Evolutionary conservation across 2,797 vertebrate genomes (phyloP), one percentile per base, ranked within the genome.

Genomic region (Semotilus atromaculatus): DNA sequence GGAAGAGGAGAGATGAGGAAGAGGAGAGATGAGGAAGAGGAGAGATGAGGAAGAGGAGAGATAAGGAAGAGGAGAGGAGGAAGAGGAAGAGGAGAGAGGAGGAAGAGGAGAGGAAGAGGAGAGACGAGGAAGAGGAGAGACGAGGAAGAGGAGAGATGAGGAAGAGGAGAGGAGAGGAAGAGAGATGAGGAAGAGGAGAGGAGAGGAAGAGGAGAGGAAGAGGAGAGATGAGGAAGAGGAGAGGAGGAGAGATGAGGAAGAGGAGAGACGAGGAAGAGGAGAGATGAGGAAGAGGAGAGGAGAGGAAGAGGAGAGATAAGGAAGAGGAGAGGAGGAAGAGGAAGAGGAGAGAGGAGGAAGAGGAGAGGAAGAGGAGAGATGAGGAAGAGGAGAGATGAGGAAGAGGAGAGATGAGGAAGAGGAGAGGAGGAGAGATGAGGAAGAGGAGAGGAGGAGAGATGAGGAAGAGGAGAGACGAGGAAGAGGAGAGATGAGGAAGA

Each of bases 361-460:
- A n/a, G n/a, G n/a, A n/a, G 88, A 53, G 26, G 48, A 68, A 8
- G 55, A 48, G 43, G 4, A 34, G 11, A 82, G 21, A 11, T 13
- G 40, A n/a, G n/a, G n/a, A n/a, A n/a, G n/a, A n/a, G 97, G 97
- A 0, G 97, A 97, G 2, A 89, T 99, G 88, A 53, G 26, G 48
- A 68, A 8, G 55, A 48, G 43, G 4, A 34, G 11, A 82, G 21
- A 11, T 13, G 40, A n/a, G n/a, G n/a, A n/a, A n/a, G n/a, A n/a
- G n/a, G n/a, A n/a, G n/a, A 0, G 95, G 94, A 1, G 97, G 97
- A 0, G 97, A 97, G 2, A 89, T 99, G 88, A 53, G 26, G 48
- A 68, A 8, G 55, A 48, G 43, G 4, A 34, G 11, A 82, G 21
- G n/a, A n/a, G n/a, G n/a, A n/a, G n/a, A n/a, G n/a, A 11, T 13